Conservation (phyloP, 2,113 vertebrate genomes). For the Urocolius indicus region DNA sequence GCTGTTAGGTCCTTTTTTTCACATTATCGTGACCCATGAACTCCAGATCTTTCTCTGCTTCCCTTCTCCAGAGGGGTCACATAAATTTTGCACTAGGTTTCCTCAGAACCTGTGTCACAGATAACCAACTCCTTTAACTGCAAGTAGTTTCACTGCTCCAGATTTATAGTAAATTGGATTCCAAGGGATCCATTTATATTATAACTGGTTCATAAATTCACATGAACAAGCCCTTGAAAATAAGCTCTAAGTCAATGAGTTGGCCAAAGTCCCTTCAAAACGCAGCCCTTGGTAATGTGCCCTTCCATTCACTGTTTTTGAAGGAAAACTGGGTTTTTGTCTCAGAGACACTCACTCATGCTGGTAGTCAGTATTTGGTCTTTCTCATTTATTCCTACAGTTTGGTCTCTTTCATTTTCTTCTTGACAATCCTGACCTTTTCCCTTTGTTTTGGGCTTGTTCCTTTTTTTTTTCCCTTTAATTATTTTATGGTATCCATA, state of each 20-base stretch:
- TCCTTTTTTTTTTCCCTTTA: not conserved
- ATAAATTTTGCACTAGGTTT: not conserved
- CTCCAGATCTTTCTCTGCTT: not conserved
- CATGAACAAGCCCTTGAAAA: not conserved
- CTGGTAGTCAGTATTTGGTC: not conserved
- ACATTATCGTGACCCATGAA: not conserved
- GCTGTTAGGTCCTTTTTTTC: not conserved
- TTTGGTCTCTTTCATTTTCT: not conserved
- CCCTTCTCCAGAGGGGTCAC: not conserved
- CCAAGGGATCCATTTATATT: slow-evolving; percentile 1
- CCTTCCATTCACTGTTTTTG: not conserved
- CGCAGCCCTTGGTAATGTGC: not conserved
- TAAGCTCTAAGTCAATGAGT: not conserved
- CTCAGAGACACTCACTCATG: not conserved
- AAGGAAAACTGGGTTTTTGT: not conserved
- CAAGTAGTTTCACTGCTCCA: not conserved
- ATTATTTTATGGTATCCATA: not conserved
- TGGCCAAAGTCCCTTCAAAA: not conserved
- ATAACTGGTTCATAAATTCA: slow-evolving; percentile 2
- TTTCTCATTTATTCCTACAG: not conserved
- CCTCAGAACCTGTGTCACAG: not conserved
- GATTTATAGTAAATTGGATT: not conserved
- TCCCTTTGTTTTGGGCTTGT: not conserved
- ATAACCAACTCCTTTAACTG: not conserved
- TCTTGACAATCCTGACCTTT: not conserved